A percentile compares a stretch with the other conserved stretches of the same genome.
Evolutionary conservation across 2,888 invertebrate genomes (phyloP).

Genomic region (Fragum whitleyi): DNA sequence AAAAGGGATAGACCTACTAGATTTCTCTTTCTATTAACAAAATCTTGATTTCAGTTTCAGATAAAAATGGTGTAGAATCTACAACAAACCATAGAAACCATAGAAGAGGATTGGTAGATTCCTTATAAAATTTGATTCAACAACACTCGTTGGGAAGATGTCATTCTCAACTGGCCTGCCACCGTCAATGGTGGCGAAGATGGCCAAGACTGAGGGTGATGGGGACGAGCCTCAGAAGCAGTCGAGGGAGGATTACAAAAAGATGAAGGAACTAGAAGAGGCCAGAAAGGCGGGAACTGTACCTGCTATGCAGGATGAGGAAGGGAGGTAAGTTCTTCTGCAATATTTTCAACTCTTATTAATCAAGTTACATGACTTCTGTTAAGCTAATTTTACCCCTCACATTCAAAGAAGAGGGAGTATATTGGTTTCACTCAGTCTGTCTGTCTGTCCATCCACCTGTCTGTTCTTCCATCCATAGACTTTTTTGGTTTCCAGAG

Average conservation of each 20-base stretch:
- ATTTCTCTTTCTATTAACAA: too few species aligned
- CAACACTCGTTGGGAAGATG: constrained; percentile 66
- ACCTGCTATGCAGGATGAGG: constrained; percentile 93
- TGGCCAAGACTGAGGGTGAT: constrained; percentile 75
- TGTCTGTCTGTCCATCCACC: too few species aligned
- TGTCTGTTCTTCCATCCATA: too few species aligned
- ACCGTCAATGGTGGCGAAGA: constrained; percentile 84
- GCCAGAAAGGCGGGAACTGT: constrained; percentile 97
- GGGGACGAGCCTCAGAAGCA: constrained; percentile 80
- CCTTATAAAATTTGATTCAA: too few species aligned
- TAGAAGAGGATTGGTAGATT: background rate
- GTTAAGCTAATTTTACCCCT: too few species aligned
- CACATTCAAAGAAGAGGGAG: too few species aligned
- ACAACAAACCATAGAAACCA: background rate
- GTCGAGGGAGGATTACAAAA: constrained; percentile 95
- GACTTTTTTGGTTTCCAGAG: too few species aligned
- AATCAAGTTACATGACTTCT: too few species aligned
- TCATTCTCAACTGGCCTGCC: constrained; percentile 83
- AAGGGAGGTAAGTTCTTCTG: constrained; percentile 89
- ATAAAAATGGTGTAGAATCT: too few species aligned
- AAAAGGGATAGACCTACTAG: too few species aligned
- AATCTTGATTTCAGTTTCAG: too few species aligned
- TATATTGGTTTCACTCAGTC: too few species aligned
- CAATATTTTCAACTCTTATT: background rate
- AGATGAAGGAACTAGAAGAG: constrained; percentile 98